A percentile compares a stretch with the other conserved stretches of the same genome.
phyloP scores from a whole-genome alignment of 2,797 vertebrate species.

The Malurus leucopterus region DNA sequence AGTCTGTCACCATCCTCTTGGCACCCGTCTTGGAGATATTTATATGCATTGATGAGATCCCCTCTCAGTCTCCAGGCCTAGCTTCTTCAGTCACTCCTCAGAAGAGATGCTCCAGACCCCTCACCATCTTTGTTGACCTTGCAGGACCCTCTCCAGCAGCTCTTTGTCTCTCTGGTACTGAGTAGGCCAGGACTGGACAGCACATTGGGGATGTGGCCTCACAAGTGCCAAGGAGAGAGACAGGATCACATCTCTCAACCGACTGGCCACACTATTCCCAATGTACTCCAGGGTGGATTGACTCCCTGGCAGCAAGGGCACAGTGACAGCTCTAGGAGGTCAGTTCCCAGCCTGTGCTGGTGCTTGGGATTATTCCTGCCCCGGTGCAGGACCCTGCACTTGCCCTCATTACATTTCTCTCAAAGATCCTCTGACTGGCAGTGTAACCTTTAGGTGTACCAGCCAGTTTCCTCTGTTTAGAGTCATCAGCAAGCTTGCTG shows the following conservation, averaged over 20 bases:
- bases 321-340: neutral
- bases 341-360: neutral
- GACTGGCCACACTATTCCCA: too few relatives aligned
- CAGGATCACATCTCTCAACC: too few relatives aligned
- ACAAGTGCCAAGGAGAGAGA: too few relatives aligned
- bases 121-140: neutral
- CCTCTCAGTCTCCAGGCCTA: neutral
- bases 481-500: neutral
- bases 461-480: neutral
- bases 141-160: neutral
- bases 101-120: neutral
- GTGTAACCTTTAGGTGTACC: neutral
- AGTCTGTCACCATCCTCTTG: neutral
- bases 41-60: neutral
- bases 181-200: too few relatives aligned
- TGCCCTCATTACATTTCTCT: neutral
- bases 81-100: neutral
- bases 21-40: accelerated
- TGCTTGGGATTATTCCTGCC: neutral
- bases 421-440: neutral
- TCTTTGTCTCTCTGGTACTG: neutral
- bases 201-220: neutral
- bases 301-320: too few relatives aligned
- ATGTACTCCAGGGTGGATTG: neutral
- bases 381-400: neutral